Evolutionary conservation across 2,888 invertebrate genomes (phyloP).

Genomic region (Synergus umbraculus): DNA sequence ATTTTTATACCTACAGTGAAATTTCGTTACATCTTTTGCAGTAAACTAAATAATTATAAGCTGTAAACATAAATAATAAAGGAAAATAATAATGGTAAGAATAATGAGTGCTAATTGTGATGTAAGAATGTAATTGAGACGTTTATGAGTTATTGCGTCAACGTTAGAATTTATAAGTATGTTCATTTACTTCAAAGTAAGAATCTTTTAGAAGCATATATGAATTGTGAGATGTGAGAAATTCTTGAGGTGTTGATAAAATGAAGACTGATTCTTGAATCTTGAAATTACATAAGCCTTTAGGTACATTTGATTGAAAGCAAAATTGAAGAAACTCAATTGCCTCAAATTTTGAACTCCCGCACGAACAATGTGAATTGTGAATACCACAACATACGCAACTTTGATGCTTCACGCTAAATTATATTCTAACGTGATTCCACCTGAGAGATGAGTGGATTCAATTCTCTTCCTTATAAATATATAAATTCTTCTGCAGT

Average conservation of each 20-base stretch:
- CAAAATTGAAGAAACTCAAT: slow-evolving; percentile 41
- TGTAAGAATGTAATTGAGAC: slow-evolving; percentile 10
- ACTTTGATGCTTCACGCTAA: slow-evolving; percentile 26
- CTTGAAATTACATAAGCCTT: slow-evolving; percentile 18
- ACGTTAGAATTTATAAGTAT: slow-evolving; percentile 3
- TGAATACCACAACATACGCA: slow-evolving; percentile 25
- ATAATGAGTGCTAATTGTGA: background rate
- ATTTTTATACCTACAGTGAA: background rate
- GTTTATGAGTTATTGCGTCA: slow-evolving; percentile 20
- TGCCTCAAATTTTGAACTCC: slow-evolving; percentile 32
- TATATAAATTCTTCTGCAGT: background rate
- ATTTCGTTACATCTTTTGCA: background rate
- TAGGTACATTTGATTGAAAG: slow-evolving; percentile 34
- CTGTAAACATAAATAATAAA: background rate
- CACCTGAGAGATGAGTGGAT: background rate
- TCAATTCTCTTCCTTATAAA: background rate
- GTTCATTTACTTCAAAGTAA: background rate
- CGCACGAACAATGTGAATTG: slow-evolving; percentile 29
- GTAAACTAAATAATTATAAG: background rate
- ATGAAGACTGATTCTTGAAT: slow-evolving; percentile 22
- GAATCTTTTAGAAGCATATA: slow-evolving; percentile 4
- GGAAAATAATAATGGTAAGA: slow-evolving; percentile 19
- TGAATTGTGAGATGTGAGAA: slow-evolving; percentile 25
- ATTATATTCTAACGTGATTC: slow-evolving; percentile 23
- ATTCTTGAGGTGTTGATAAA: slow-evolving; percentile 28